Conservation (phyloP, 2,797 vertebrate species). For the Geotria australis region DNA sequence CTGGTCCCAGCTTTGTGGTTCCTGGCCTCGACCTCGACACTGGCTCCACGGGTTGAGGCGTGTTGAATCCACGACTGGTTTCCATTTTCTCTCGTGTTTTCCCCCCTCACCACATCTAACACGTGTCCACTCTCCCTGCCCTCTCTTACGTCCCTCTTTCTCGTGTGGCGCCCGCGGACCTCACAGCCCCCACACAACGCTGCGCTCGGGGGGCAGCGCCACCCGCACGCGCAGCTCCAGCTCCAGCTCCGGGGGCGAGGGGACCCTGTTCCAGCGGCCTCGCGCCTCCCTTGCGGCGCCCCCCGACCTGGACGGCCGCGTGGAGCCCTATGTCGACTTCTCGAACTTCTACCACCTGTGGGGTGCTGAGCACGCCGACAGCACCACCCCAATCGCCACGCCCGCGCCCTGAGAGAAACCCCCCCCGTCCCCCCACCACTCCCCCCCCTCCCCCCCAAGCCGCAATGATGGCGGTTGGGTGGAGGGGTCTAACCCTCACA, state of each 20-base stretch:
- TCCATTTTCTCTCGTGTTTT: no score
- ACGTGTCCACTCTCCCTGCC: slow-evolving; percentile 1
- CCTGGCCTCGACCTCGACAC: no score
- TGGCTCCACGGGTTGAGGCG: no score
- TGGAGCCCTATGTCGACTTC: slow-evolving; percentile 88
- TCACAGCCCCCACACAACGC: slow-evolving; percentile 62
- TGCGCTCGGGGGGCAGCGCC: slow-evolving; percentile 80
- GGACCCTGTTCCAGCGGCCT: slow-evolving; percentile 52
- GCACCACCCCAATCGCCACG: slow-evolving; percentile 6
- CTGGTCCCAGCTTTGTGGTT: no score
- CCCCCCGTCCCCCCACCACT: slow-evolving; percentile 1
- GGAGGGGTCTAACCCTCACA: no score
- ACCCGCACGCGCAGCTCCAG: slow-evolving; percentile 80
- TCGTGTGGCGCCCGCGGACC: background rate
- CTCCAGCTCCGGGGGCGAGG: slow-evolving; percentile 40
- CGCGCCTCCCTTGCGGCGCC: slow-evolving; percentile 43
- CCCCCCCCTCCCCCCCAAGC: no score
- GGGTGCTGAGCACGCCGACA: slow-evolving; percentile 32
- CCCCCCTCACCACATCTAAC: no score
- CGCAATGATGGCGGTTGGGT: no score
- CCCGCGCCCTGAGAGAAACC: slow-evolving; percentile 6
- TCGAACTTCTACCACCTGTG: slow-evolving; percentile 68
- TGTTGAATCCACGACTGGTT: no score
- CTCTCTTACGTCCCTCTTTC: background rate
- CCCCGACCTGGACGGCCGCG: slow-evolving; percentile 62